Base-by-base conservation (phyloP, 1,140 invertebrate genomes). In the Vanessa tameamea region DNA sequence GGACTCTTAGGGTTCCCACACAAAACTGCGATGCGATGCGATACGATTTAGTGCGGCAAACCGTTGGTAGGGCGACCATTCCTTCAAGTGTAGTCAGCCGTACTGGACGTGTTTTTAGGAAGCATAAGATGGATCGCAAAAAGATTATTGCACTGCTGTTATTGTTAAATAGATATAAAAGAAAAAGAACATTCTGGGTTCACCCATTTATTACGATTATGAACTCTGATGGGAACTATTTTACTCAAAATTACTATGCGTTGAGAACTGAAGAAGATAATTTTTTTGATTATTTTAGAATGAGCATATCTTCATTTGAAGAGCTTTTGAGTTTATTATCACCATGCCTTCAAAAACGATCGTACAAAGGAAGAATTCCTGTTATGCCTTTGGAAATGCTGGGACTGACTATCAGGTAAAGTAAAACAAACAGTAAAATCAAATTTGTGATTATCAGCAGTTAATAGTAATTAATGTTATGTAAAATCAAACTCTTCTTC, bases 271-370 rank as follows among this genome's bases (percentile, higher is more conserved):
- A 78, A 64, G 67, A 82, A 81, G 70, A 76, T 65, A 73, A 71
- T 31, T 82, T 76, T 81, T 76, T 78, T 6, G 64, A 78, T 14
- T 81, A 81, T 77, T 81, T 78, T 82, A 80, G 81, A 79, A 80
- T 82, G 78, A 79, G 73, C 66, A 75, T 82, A 80, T 77, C 75
- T 76, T 78, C 71, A 78, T 82, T 80, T 57, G 80, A 82, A 82
- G 64, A 78, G 74, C 80, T 82, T 79, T 78, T 80, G 75, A 80
- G 78, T 78, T 77, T 78, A 73, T 77, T 79, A 63, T 63, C 61
- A 63, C 31, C 61, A 63, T 63, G 20, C 20, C 61, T 63, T 63
- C 72, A 79, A 69, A 82, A 80, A 78, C 69, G 51, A 82, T 78
- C 75, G 80, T 77, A 80, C 74, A 80, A 77, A 64, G 78, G 72